Conservation (phyloP, 2,888 invertebrate species). For the Acleris laterana region DNA sequence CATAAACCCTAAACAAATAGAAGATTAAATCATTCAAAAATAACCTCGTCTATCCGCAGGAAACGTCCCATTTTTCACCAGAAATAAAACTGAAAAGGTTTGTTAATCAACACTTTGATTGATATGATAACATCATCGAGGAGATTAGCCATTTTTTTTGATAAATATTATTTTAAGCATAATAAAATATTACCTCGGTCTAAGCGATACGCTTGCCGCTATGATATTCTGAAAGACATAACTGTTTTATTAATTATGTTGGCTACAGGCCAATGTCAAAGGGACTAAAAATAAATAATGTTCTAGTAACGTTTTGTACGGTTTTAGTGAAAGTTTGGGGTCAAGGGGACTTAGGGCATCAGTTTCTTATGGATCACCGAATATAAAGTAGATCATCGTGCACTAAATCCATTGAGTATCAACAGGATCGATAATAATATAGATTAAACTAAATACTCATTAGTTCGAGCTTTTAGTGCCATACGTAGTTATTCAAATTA, state of each 20-base stretch:
- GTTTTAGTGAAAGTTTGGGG: slow-evolving; percentile 35
- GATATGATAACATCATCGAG: slow-evolving; percentile 36
- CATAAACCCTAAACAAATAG: too few relatives aligned
- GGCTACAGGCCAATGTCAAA: slow-evolving; percentile 63
- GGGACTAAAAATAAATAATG: slow-evolving; percentile 41
- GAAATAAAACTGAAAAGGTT: slow-evolving; percentile 1
- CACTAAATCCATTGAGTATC: too few relatives aligned
- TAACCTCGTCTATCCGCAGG: neutral
- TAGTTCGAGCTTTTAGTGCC: too few relatives aligned
- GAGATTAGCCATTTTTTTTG: slow-evolving; percentile 41
- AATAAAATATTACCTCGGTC: slow-evolving; percentile 57
- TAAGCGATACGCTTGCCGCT: slow-evolving; percentile 57
- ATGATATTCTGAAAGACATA: slow-evolving; percentile 68
- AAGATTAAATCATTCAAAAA: neutral
- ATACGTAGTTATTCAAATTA: too few relatives aligned
- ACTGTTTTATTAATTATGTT: slow-evolving; percentile 71
- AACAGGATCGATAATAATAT: too few relatives aligned
- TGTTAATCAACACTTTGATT: slow-evolving; percentile 24
- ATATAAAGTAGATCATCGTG: too few relatives aligned
- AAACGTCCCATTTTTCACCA: neutral
- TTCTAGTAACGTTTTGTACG: slow-evolving; percentile 28
- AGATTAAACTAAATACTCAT: too few relatives aligned
- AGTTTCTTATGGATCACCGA: neutral
- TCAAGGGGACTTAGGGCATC: slow-evolving; percentile 22
- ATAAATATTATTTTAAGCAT: slow-evolving; percentile 48